Conservation (phyloP, 2,113 vertebrate species). For the Propithecus coquereli region DNA sequence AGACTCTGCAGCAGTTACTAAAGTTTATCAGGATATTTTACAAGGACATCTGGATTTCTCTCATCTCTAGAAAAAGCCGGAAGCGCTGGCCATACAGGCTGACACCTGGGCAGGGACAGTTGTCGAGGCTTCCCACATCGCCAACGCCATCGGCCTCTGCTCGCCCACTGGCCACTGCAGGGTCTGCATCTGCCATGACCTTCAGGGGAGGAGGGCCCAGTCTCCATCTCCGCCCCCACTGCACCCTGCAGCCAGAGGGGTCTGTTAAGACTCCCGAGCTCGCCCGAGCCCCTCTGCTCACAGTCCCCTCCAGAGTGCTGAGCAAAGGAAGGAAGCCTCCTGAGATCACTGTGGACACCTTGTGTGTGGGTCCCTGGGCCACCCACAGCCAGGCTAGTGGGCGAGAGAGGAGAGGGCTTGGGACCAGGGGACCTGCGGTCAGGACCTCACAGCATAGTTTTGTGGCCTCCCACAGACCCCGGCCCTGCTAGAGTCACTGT, state of each 20-base stretch:
- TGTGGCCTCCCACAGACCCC: no score
- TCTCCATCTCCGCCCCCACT: background rate
- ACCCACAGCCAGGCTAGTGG: background rate
- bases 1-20: background rate
- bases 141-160: background rate
- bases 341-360: no score
- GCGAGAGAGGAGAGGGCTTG: no score
- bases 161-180: background rate
- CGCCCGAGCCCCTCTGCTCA: background rate
- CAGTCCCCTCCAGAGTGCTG: background rate
- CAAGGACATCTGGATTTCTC: background rate
- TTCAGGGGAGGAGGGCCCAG: background rate
- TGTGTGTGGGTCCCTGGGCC: no score
- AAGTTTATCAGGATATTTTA: background rate
- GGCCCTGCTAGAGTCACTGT: rapidly evolving
- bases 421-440: no score
- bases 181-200: background rate
- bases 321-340: background rate
- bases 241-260: background rate
- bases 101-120: background rate
- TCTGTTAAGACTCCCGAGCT: background rate
- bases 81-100: background rate
- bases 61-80: background rate
- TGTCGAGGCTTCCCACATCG: no score
- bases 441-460: background rate